Conservation (phyloP, 2,797 vertebrate genomes). For the Peromyscus melanophrys region DNA sequence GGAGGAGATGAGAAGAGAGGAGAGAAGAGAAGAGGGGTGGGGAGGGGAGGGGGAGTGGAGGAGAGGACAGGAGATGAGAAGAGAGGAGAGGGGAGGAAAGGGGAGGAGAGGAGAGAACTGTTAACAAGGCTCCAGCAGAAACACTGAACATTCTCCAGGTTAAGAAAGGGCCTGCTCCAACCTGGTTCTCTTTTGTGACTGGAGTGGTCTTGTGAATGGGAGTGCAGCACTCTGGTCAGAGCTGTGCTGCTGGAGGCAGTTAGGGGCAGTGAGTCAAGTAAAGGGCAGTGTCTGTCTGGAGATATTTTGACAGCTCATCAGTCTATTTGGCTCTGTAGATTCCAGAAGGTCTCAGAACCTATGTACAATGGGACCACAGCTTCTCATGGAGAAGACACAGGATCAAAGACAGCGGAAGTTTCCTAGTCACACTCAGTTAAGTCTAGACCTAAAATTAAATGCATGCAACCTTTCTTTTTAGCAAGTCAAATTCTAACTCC, state of each 20-base stretch:
- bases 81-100: too few relatives aligned
- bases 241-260: background rate
- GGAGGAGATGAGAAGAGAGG: too few relatives aligned
- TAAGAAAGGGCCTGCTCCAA: background rate
- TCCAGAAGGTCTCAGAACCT: background rate
- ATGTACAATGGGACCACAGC: background rate
- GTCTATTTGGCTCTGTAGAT: background rate
- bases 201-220: background rate
- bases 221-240: accelerated
- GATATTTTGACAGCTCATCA: background rate
- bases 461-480: background rate
- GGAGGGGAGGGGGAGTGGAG: background rate
- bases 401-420: background rate
- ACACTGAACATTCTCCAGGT: background rate
- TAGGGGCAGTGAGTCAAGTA: background rate
- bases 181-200: background rate
- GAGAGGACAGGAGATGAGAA: too few relatives aligned
- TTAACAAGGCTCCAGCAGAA: background rate
- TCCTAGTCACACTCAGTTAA: background rate
- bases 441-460: slow-evolving; percentile 40
- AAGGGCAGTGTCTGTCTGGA: background rate
- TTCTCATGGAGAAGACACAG: slow-evolving; percentile 3
- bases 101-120: background rate
- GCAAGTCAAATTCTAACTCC: background rate
- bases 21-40: too few relatives aligned